Percentiles rank a stretch among this genome's conserved stretches.
Conservation (phyloP, 1,140 invertebrate genomes). For the Hycleus cichorii region DNA sequence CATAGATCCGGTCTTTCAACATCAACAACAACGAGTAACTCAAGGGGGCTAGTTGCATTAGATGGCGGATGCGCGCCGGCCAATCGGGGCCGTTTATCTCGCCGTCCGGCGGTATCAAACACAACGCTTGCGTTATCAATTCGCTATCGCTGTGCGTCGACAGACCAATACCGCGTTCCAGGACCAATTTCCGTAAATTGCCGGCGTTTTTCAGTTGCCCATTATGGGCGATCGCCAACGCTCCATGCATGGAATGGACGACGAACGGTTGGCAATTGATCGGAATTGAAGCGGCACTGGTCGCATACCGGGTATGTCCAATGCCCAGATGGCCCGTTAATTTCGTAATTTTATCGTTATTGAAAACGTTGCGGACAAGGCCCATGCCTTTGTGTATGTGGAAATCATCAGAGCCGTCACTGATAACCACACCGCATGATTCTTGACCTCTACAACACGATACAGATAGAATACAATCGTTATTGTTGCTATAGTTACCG, state of each 20-base stretch:
- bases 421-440: conserved; percentile 92
- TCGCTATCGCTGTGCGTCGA: conserved; percentile 94
- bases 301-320: conserved; percentile 91
- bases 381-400: conserved; percentile 89
- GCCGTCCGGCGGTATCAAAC: conserved; percentile 82
- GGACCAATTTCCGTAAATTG: conserved; percentile 73
- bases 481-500: conserved; percentile 47
- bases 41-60: conserved; percentile 83
- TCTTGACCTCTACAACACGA: conserved; percentile 73
- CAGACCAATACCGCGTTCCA: conserved; percentile 82
- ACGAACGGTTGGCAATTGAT: conserved; percentile 96
- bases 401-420: conserved; percentile 72
- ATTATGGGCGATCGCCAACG: conserved; percentile 92
- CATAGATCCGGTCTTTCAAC: conserved; percentile 90
- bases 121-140: conserved; percentile 90
- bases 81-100: conserved; percentile 84
- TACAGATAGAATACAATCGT: neutral
- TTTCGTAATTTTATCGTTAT: conserved; percentile 76
- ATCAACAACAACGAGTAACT: conserved; percentile 93
- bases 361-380: conserved; percentile 90
- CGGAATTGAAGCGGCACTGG: conserved; percentile 82
- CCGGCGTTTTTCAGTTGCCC: conserved; percentile 93
- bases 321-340: conserved; percentile 88
- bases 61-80: conserved; percentile 81
- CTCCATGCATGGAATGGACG: conserved; percentile 90